Conservation (phyloP, 2,888 invertebrate genomes). For the Lagria hirta region DNA sequence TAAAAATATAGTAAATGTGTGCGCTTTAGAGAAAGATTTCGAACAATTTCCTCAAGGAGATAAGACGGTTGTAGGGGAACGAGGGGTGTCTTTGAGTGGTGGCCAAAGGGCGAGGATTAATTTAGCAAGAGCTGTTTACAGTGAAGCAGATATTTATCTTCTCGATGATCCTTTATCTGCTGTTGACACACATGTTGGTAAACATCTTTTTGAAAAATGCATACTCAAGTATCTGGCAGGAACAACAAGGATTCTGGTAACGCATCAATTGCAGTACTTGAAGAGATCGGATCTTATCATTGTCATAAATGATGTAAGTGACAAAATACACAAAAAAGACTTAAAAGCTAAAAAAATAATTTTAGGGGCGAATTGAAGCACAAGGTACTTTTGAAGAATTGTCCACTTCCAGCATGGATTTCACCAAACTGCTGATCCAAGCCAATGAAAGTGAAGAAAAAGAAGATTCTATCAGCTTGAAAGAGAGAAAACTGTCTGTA, state of each 20-base stretch:
- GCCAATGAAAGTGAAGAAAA: constrained; percentile 36
- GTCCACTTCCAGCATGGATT: constrained; percentile 60
- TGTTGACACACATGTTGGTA: constrained; percentile 73
- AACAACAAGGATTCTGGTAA: constrained; percentile 66
- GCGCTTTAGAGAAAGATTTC: constrained; percentile 68
- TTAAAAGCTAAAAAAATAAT: constrained; percentile 9
- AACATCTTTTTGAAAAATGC: constrained; percentile 72
- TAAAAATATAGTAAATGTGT: constrained; percentile 58
- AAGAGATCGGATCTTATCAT: constrained; percentile 58
- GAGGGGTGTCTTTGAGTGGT: constrained; percentile 73
- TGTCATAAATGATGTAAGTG: constrained; percentile 56
- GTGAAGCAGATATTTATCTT: constrained; percentile 72
- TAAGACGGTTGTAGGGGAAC: constrained; percentile 72
- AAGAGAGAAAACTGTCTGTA: constrained; percentile 31
- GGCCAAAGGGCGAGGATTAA: constrained; percentile 78
- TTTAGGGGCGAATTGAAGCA: constrained; percentile 60
- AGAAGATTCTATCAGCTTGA: constrained; percentile 6
- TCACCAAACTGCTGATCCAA: constrained; percentile 55
- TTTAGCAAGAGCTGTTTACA: constrained; percentile 73
- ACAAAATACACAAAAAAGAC: no score
- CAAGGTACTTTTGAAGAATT: constrained; percentile 64
- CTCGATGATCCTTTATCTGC: constrained; percentile 78
- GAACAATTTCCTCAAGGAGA: constrained; percentile 70
- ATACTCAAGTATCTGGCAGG: constrained; percentile 58
- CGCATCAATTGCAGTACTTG: constrained; percentile 69